A percentile compares a stretch with the other conserved stretches of the same genome.
phyloP scores from a whole-genome alignment of 2,888 invertebrate genomes.

The Cataglyphis altisquamis region DNA sequence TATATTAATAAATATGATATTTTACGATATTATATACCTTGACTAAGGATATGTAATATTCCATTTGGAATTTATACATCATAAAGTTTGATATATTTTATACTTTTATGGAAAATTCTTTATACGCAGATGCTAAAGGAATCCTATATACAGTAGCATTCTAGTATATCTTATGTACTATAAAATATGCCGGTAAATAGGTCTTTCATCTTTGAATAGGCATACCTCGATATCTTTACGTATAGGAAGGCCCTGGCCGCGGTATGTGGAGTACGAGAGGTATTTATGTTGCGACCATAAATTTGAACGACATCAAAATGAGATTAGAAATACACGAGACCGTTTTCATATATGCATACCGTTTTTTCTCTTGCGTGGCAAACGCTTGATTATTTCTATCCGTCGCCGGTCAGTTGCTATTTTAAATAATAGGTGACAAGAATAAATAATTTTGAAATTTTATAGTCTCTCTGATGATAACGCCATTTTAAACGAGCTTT shows the following conservation, averaged over 20 bases:
- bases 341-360: constrained; percentile 67
- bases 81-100: neutral
- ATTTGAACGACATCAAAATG: constrained; percentile 74
- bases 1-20: neutral
- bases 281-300: constrained; percentile 76
- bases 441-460: neutral
- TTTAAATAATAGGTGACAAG: neutral
- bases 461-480: neutral
- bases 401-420: neutral
- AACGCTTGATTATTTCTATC: constrained; percentile 20
- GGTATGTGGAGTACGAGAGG: constrained; percentile 73
- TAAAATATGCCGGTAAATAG: constrained; percentile 59
- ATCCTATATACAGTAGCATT: constrained; percentile 36
- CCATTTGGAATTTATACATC: constrained; percentile 20
- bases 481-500: neutral
- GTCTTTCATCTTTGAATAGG: constrained; percentile 75
- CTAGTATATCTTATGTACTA: constrained; percentile 57
- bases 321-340: constrained; percentile 74
- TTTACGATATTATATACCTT: neutral
- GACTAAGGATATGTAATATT: neutral
- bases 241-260: constrained; percentile 65
- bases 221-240: constrained; percentile 66
- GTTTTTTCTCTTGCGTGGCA: constrained; percentile 51
- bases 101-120: constrained; percentile 16
- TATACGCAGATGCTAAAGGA: constrained; percentile 23